Evolutionary conservation across 2,797 vertebrate species (phyloP).

Genomic region (Hippocampus kuda): DNA sequence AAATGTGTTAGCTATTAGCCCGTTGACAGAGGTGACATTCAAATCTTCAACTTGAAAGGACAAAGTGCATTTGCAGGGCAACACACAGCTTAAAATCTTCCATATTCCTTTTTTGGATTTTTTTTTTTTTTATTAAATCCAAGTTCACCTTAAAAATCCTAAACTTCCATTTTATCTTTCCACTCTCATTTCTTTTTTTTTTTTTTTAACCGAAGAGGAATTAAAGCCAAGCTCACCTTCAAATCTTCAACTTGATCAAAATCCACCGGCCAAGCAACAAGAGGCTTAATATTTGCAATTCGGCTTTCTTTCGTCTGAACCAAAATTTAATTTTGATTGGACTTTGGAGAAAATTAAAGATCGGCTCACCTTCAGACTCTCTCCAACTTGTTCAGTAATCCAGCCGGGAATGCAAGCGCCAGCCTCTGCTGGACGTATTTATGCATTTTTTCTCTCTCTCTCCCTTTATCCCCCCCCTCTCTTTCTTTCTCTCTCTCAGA

Average conservation of each 20-base stretch:
- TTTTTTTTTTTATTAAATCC: too few relatives aligned
- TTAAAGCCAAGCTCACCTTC: background rate
- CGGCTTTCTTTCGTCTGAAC: background rate
- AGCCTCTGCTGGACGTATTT: conserved; percentile 63
- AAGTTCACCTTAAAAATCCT: too few relatives aligned
- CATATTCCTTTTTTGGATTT: too few relatives aligned
- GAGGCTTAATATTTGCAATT: background rate
- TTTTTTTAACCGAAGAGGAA: background rate
- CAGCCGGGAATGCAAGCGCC: conserved; percentile 60
- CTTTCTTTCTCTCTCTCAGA: conserved; percentile 18
- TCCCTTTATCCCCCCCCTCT: conserved; percentile 15
- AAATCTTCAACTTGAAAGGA: background rate
- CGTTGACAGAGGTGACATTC: too few relatives aligned
- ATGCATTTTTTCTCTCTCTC: conserved; percentile 41
- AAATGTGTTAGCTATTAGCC: too few relatives aligned
- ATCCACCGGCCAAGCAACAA: background rate
- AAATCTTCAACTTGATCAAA: background rate
- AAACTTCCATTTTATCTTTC: background rate
- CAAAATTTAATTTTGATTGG: background rate
- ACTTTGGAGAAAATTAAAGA: background rate
- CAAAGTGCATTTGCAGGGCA: background rate
- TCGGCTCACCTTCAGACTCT: conserved; percentile 9
- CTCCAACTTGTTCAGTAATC: conserved; percentile 57
- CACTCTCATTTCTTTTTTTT: background rate
- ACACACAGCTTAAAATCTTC: too few relatives aligned